phyloP scores from a whole-genome alignment of 1,140 invertebrate genomes.

The Melanaphis sacchari region DNA sequence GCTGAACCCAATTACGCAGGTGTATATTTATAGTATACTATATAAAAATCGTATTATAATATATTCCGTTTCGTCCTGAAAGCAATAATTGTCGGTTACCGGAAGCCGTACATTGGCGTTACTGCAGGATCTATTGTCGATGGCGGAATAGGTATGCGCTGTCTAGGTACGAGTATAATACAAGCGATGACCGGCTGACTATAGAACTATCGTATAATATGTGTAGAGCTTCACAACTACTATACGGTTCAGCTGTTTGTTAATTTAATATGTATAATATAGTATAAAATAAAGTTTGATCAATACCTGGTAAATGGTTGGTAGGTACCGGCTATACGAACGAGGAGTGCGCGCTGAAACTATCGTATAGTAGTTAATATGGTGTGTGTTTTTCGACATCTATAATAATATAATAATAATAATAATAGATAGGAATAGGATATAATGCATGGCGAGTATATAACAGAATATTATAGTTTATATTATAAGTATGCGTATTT shows the following conservation, averaged over 20 bases:
- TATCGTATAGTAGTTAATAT: neutral
- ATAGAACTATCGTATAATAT: too few relatives aligned
- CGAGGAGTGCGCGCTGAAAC: neutral
- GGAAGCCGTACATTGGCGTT: constrained; percentile 34
- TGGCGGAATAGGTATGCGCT: neutral
- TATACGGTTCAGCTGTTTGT: neutral
- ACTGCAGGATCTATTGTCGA: neutral
- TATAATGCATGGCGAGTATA: neutral
- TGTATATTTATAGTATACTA: neutral
- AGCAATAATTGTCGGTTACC: constrained; percentile 20
- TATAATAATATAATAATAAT: constrained; percentile 3
- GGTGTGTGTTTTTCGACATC: neutral
- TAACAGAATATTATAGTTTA: neutral
- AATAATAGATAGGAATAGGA: neutral
- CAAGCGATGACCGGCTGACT: neutral
- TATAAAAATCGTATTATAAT: neutral
- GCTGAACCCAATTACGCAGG: neutral
- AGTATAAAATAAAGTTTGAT: neutral
- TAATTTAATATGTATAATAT: neutral
- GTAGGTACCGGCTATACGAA: neutral
- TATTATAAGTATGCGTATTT: neutral
- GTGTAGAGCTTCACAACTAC: neutral
- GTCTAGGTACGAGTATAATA: too few relatives aligned
- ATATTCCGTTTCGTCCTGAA: neutral
- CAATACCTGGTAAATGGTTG: neutral